Conservation (phyloP, 2,797 vertebrate species). For the Perodicticus potto region DNA sequence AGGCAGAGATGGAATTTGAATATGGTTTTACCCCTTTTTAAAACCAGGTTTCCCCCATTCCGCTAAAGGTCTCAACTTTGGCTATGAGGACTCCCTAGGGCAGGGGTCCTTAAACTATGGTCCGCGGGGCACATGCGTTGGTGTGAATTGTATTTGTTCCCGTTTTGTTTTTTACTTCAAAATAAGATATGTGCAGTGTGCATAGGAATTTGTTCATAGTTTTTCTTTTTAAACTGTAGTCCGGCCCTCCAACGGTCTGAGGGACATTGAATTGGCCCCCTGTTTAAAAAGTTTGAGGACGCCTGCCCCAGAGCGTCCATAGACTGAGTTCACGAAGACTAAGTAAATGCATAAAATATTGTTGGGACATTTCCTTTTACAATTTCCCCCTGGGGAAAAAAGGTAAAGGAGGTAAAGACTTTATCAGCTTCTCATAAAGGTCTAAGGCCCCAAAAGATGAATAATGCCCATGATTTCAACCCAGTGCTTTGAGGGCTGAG, state of each 20-base stretch:
- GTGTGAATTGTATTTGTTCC: too few relatives aligned
- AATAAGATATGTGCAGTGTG: too few relatives aligned
- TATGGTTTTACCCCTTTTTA: not conserved
- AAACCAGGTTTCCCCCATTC: not conserved
- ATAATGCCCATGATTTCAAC: not conserved
- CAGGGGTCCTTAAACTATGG: too few relatives aligned
- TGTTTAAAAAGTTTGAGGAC: too few relatives aligned
- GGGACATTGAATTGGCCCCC: too few relatives aligned
- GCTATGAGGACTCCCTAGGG: not conserved
- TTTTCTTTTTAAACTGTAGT: too few relatives aligned
- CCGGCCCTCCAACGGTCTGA: too few relatives aligned
- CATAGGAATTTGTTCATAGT: too few relatives aligned
- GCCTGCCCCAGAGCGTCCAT: not conserved
- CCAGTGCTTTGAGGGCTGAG: not conserved
- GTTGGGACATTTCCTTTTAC: not conserved
- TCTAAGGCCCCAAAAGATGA: not conserved
- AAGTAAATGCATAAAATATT: not conserved
- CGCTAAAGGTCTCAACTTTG: not conserved
- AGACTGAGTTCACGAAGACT: not conserved
- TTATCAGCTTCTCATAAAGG: conserved; percentile 10
- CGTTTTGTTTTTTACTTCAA: too few relatives aligned
- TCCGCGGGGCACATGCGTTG: too few relatives aligned
- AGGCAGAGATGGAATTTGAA: not conserved
- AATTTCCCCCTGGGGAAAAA: not conserved
- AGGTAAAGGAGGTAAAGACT: not conserved